Evolutionary conservation across 2,888 invertebrate species (phyloP).

Genomic region (Ecliptopera silaceata): DNA sequence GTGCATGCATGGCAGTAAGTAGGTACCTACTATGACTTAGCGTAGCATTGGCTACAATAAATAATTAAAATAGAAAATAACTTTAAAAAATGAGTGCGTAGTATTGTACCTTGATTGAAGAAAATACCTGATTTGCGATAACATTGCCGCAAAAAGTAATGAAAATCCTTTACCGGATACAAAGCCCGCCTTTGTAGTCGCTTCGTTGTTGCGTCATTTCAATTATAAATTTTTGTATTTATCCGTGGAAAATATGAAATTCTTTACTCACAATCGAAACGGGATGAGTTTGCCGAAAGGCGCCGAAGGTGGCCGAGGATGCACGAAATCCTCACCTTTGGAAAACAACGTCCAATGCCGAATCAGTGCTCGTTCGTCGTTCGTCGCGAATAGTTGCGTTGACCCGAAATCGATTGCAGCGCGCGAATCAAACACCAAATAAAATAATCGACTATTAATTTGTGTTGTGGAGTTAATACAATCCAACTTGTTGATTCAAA

Average conservation of each 20-base stretch:
- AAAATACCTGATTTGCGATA: neutral
- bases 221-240: slow-evolving; percentile 51
- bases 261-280: slow-evolving; percentile 73
- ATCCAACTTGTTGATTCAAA: slow-evolving; percentile 54
- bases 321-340: slow-evolving; percentile 77
- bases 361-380: slow-evolving; percentile 72
- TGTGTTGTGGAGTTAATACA: slow-evolving; percentile 59
- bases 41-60: neutral
- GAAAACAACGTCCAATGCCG: slow-evolving; percentile 75
- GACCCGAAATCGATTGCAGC: slow-evolving; percentile 38
- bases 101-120: no score
- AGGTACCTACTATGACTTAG: neutral
- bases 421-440: slow-evolving; percentile 53
- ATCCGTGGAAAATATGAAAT: slow-evolving; percentile 66
- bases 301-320: slow-evolving; percentile 64
- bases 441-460: slow-evolving; percentile 58
- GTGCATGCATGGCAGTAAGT: neutral
- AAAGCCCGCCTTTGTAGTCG: slow-evolving; percentile 30
- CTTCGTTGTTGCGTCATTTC: slow-evolving; percentile 48
- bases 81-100: no score
- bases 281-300: slow-evolving; percentile 68
- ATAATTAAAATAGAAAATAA: neutral
- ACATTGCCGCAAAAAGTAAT: slow-evolving; percentile 6
- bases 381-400: slow-evolving; percentile 57
- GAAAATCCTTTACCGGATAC: slow-evolving; percentile 20